These are phyloP conservation scores for Acleris emargana DNA, from an alignment of 2,888 invertebrate species.

Conservation along the genomic window DNA sequence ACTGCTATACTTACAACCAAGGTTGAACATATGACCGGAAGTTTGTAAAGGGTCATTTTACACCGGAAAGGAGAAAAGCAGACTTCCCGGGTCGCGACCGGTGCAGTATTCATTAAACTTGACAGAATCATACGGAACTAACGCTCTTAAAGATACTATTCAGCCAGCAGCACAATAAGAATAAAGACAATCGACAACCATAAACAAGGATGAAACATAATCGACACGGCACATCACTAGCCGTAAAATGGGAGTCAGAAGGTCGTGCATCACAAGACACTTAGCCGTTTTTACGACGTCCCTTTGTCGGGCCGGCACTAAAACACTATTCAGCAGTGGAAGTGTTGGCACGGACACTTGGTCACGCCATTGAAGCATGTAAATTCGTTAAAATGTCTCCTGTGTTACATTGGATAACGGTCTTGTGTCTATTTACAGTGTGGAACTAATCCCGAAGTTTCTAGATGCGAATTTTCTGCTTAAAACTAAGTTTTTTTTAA, in stretches of 20 bases:
- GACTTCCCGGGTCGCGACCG: no score
- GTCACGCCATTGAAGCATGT: constrained; percentile 50
- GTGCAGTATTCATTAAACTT: no score
- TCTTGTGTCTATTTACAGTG: constrained; percentile 13
- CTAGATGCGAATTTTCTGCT: neutral
- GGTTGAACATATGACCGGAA: no score
- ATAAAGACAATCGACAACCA: constrained; percentile 50
- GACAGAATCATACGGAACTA: no score
- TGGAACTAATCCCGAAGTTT: constrained; percentile 20
- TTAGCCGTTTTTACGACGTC: constrained; percentile 67
- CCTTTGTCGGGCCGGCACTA: constrained; percentile 67
- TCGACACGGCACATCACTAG: constrained; percentile 47
- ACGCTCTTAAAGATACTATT: no score
- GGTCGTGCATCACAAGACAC: constrained; percentile 62
- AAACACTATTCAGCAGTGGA: constrained; percentile 63
- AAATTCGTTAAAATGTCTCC: constrained; percentile 33
- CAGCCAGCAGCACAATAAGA: constrained; percentile 12
- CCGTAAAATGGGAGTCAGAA: constrained; percentile 49
- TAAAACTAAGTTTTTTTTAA: neutral
- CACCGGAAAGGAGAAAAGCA: no score
- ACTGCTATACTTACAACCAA: no score
- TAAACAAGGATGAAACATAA: constrained; percentile 64
- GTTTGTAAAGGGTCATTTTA: no score
- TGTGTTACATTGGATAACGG: constrained; percentile 21
- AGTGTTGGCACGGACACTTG: constrained; percentile 53